Base-by-base conservation (phyloP, 1,140 invertebrate genomes). In the Drosophila oshimai region DNA sequence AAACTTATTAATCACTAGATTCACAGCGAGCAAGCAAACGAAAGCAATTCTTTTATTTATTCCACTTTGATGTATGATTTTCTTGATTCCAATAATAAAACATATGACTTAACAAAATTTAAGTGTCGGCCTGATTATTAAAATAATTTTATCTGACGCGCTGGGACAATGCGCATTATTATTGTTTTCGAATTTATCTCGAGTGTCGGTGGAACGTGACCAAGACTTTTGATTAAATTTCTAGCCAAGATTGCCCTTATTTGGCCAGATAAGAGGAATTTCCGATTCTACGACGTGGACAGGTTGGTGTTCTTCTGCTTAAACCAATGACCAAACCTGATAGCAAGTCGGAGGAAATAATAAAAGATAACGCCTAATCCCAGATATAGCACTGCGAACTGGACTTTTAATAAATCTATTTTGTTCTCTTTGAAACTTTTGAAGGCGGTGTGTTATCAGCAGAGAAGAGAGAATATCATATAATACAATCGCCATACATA, bases 1-100 rank as follows among this genome's bases (percentile, higher is more conserved):
- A 86, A 67, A 71, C 26, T 29, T 77, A 74, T 31, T 74, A 79
- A 73, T 37, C 75, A 84, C 86, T 86, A 86, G 80, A 84, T 80
- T 80, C 44, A 71, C 4, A 62, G 29, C 28, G 39, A 50, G 44
- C 17, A 33, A 37, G 57, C 31, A 47, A 62, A 51, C 13, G 26
- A 39, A 12, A 33, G 24, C 36, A 60, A 39, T 22, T 31, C n/a
- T 68, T 60, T 83, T 47, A 51, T 61, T 75, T 41, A 41, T 62
- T 57, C 46, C 47, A 46, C 57, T 33, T 28, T 36, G 50, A 64
- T 34, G 18, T 64, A 76, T 73, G 1, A 65, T 74, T 83, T 58
- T 26, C 34, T 61, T 44, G 36, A 62, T 62, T 62, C 58, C 53
- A 60, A 62, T 62, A 62, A 58, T 62, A 62, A 62, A 62, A 58